phyloP scores from a whole-genome alignment of 2,797 vertebrate species.

The Ispidina picta region DNA sequence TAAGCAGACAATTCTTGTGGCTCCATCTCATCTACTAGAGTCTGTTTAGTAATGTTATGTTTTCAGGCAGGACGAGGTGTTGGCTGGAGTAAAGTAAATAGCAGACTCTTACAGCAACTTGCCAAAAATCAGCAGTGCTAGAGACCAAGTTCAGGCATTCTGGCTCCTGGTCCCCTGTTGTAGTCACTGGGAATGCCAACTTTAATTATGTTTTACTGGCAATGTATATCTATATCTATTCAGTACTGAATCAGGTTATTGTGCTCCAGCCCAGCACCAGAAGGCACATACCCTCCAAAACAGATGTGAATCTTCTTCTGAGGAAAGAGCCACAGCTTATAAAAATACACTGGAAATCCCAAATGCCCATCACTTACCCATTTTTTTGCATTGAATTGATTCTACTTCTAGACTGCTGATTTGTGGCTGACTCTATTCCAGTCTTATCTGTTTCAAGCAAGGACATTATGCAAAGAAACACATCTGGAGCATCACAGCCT shows the following conservation, averaged over 20 bases:
- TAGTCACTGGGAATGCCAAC: conserved; percentile 14
- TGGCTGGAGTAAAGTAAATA: background rate
- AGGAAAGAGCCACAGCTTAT: conserved; percentile 13
- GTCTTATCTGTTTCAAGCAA: background rate
- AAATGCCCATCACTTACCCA: background rate
- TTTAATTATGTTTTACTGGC: conserved; percentile 56
- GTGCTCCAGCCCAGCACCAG: background rate
- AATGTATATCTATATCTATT: background rate
- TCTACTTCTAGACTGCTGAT: background rate
- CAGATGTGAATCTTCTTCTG: conserved; percentile 34
- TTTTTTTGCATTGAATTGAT: background rate
- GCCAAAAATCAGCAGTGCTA: conserved; percentile 26
- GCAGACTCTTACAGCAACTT: background rate
- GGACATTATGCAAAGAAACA: background rate
- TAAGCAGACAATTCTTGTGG: background rate
- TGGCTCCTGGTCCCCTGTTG: background rate
- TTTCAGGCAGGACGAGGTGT: background rate
- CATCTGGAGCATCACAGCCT: background rate
- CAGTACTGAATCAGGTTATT: background rate
- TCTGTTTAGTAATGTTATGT: background rate
- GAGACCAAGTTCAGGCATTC: conserved; percentile 9
- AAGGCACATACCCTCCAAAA: conserved; percentile 1
- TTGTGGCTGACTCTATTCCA: background rate
- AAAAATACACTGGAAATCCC: conserved; percentile 49
- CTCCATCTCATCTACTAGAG: background rate